Conservation (phyloP, 2,797 vertebrate genomes). For the Carcharodon carcharias region DNA sequence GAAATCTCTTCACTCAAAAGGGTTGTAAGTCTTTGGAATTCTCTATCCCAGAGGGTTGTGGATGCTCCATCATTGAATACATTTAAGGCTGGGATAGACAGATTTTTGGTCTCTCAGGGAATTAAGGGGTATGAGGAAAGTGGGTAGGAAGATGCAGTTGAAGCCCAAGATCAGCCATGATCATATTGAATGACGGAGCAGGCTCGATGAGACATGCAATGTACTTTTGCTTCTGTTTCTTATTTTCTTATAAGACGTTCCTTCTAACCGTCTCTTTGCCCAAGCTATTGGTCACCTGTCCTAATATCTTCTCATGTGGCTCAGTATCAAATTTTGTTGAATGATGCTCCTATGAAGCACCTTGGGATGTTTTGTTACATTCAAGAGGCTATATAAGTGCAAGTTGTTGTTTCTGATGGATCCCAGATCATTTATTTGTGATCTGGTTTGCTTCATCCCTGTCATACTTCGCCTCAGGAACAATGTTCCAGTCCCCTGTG, state of each 20-base stretch:
- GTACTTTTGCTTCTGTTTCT: neutral
- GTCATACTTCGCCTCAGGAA: neutral
- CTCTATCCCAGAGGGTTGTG: no score
- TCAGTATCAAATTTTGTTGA: neutral
- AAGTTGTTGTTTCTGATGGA: neutral
- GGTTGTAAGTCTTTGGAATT: no score
- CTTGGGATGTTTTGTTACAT: neutral
- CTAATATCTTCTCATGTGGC: neutral
- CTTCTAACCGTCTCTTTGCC: neutral
- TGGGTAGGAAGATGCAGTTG: no score
- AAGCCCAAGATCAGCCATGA: no score
- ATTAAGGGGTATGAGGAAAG: no score
- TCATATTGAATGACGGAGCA: no score
- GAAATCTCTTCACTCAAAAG: no score
- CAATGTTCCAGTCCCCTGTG: neutral
- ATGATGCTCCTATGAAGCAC: neutral
- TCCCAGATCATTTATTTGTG: neutral
- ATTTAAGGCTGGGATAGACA: no score
- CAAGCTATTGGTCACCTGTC: neutral
- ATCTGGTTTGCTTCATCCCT: neutral
- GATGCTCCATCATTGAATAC: no score
- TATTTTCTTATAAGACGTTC: neutral
- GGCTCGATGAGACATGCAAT: no score
- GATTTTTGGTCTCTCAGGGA: no score
- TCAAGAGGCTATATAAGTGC: neutral